Evolutionary conservation across 2,797 vertebrate species (phyloP), one percentile per base, ranked within the genome.

Genomic region (Jordanella pulchra): DNA sequence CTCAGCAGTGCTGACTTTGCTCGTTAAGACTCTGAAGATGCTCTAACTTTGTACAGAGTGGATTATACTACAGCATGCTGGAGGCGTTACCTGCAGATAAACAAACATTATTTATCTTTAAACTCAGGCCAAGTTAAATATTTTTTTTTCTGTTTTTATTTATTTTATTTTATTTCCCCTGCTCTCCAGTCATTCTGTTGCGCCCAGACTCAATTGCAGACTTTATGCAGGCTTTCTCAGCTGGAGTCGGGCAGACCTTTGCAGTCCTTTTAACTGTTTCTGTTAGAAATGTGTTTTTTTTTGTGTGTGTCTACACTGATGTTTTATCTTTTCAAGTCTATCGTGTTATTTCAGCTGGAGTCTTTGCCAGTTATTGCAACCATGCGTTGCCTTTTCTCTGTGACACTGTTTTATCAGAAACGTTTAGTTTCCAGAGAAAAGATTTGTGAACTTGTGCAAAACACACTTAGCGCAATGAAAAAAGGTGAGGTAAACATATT

Each of bases 1-100:
- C 44, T 86, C 84, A 68, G 84, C 90, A 84, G 85, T 74, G 77
- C 51, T 66, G 3, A 81, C 77, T 86, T 76, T 42, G 42, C 80
- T 83, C 71, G 61, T 81, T 75, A 67, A 21, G 69, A 77, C 63
- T 64, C 42, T 51, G 50, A 42, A 14, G 72, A 70, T 58, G 69
- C 72, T 73, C 56, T 51, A 73, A 85, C 69, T 89, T 87, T 77
- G 13, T 21, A 3, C 45, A 2, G 12, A 45, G 5, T 28, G 51
- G 1, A 13, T 1, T 2, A 56, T 63, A 14, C 30, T 56, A 17
- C 12, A 13, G 0, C 4, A 0, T 11, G 3, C 6, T 3, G 28
- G 47, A 0, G 0, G 7, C 13, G 21, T 44, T 12, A 7, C 35
- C n/a, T 7, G 25, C 25, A 7, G 15, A 13, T 66, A 77, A 58